Evolutionary conservation across 2,797 vertebrate species (phyloP).

Genomic region (Allenopithecus nigroviridis): DNA sequence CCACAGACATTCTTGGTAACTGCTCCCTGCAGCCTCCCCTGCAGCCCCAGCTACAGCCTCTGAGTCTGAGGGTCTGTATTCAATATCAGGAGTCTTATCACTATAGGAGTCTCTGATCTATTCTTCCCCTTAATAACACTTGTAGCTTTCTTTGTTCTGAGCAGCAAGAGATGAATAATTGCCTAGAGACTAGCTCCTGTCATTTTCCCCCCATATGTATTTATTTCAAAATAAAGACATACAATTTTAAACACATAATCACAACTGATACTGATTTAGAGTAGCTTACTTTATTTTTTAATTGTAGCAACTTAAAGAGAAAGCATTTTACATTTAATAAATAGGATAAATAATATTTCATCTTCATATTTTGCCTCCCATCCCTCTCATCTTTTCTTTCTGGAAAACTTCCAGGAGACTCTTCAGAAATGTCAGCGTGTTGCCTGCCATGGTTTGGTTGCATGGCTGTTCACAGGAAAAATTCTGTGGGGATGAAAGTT

Average conservation of each 20-base stretch:
- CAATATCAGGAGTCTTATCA: background rate
- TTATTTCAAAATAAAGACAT: conserved; percentile 63
- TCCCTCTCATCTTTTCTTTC: background rate
- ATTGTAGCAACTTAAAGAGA: background rate
- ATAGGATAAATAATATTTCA: conserved; percentile 76
- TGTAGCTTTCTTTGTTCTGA: background rate
- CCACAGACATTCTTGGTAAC: background rate
- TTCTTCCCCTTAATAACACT: background rate
- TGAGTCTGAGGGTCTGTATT: background rate
- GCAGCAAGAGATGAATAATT: background rate
- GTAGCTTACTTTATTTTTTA: conserved; percentile 5
- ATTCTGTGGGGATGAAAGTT: conserved; percentile 34
- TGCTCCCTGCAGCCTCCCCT: background rate
- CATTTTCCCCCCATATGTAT: background rate
- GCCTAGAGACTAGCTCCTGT: background rate
- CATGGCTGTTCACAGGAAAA: conserved; percentile 69
- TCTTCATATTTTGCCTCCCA: background rate
- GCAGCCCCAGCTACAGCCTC: fast-evolving
- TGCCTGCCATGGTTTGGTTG: conserved; percentile 51
- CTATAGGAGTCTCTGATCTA: background rate
- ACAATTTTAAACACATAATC: conserved; percentile 4
- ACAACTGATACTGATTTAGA: background rate
- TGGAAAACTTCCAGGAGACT: conserved; percentile 60
- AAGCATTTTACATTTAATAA: conserved; percentile 68
- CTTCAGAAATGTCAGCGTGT: conserved; percentile 53